Evolutionary conservation across 2,888 invertebrate species (phyloP), one percentile per base, ranked within the genome.

Genomic region (Ypsolopha scabrella): DNA sequence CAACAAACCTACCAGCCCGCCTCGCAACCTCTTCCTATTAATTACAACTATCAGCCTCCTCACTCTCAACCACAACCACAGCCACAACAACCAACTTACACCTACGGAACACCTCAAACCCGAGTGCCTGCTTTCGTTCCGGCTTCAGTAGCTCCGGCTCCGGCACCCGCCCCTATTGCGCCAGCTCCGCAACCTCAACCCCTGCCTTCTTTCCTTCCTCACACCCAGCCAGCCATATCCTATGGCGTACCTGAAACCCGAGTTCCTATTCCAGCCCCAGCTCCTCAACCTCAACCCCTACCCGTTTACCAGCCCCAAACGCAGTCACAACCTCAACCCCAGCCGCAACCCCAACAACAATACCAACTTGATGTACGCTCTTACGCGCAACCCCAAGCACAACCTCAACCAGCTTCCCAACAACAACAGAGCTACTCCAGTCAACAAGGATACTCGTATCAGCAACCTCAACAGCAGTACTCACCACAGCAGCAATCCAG

Each of bases 391-490:
- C 24, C 24, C 10, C 43, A 43, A 7, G 11, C 43, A 4, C 45
- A 45, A n/a, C 45, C 45, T 6, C 45, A 24, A 9, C 45, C 14
- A 13, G 7, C 33, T 8, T 33, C 2, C 45, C 45, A 45, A 9
- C 34, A 13, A 11, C 49, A 46, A 13, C 46, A 46, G 46, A 35
- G 35, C 46, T 34, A 35, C 46, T 46, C 46, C 10, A 47, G 41
- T 37, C 55, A 53, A 44, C 62, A 64, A 50, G 60, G 61, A 11
- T 65, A 65, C 51, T 51, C 61, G 10, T 63, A 65, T 51, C 59
- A 58, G 41, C 62, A 63, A 53, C 61, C 65, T 6, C 62, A 62
- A 43, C 36, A 52, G 14, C 41, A 14, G 47, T 54, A 50, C 54
- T 54, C 39, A 50, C 51, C 39, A 1, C 65, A 63, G 41, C 70